Conservation (phyloP, 2,888 invertebrate species). For the Watsonalla cultraria region DNA sequence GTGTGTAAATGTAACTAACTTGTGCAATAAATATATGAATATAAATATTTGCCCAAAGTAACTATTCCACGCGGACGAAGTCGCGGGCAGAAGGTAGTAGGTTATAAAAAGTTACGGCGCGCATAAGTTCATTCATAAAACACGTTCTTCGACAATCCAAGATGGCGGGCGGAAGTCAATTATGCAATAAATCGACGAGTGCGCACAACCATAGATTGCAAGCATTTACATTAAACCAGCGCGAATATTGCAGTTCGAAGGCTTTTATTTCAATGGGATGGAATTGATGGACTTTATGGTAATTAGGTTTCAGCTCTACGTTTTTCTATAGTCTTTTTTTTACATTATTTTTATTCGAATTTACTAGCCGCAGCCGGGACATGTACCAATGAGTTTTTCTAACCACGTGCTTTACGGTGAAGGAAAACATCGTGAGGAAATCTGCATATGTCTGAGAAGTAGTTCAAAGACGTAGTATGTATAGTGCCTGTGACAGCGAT, state of each 20-base stretch:
- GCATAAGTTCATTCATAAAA: conserved; percentile 2
- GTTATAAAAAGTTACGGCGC: not conserved
- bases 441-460: too few species aligned
- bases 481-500: too few species aligned
- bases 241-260: not conserved
- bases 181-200: conserved; percentile 41
- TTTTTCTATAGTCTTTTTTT: not conserved
- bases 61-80: too few species aligned
- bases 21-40: too few species aligned
- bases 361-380: not conserved
- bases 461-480: too few species aligned
- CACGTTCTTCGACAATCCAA: conserved; percentile 10
- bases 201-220: conserved; percentile 13
- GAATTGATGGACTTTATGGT: not conserved
- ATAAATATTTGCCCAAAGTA: not conserved
- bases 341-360: not conserved
- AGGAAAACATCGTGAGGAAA: too few species aligned
- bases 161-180: conserved; percentile 43
- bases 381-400: too few species aligned
- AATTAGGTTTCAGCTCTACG: not conserved
- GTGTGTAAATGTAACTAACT: too few species aligned
- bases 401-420: too few species aligned
- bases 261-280: not conserved
- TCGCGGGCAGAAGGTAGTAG: not conserved
- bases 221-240: conserved; percentile 1